Base-by-base conservation (phyloP, 2,113 vertebrate genomes). In the Ceyx melanurus region DNA sequence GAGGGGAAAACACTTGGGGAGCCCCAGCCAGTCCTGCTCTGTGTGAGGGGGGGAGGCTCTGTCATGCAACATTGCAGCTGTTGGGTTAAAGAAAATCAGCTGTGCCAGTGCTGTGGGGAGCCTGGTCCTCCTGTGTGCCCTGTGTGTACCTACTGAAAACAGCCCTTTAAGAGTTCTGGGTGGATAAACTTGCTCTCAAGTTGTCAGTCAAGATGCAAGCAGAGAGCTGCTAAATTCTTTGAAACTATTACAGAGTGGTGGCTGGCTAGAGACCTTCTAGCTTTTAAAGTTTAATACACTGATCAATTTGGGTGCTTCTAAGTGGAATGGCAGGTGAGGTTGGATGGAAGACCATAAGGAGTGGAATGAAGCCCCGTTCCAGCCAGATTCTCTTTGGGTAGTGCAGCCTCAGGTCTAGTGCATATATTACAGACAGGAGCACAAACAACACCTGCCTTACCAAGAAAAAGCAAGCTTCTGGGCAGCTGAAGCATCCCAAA, bases 341-440 rank as follows among this genome's bases (percentile, higher is more conserved):
- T 70, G 37, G 13, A 37, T 51, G 51, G 51, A 66, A 46, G 37
- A 71, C 7, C 2, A 29, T 22, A 15, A 68, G 54, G 20, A 75
- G 11, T 31, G 22, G 31, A 62, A 25, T 35, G 13, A 67, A 35
- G 8, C 45, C 13, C 10, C 2, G 2, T 82, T 64, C 15, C 62
- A 76, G 23, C 6, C 18, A 48, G 20, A 23, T 57, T 33, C 9
- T 42, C 29, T 77, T 29, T 66, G 26, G 5, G 23, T 61, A 23
- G 6, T 16, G 12, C 28, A 40, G 23, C 43, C 33, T 54, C 12
- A 33, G 18, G 7, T 82, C 3, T 5, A 51, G 28, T 14, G 20
- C 0, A 0, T 60, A 0, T 45, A 10, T 74, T 57, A 19, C 4
- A 33, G 33, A 10, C 13, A 82, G 66, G 73, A 74, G 26, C 46